Base-by-base conservation (phyloP, 2,888 invertebrate species). In the Mermis nigrescens region DNA sequence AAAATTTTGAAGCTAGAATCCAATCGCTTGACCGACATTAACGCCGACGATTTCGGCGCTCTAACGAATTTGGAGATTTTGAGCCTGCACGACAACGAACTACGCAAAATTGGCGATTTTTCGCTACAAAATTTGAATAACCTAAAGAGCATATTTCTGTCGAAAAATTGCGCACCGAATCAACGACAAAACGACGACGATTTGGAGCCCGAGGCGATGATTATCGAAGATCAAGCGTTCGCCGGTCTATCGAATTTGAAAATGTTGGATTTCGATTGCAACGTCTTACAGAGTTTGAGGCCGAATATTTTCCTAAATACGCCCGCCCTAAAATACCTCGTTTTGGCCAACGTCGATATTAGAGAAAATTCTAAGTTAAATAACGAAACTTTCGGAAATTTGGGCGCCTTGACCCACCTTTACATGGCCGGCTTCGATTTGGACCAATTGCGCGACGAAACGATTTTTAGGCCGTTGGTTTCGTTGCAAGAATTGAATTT, bases 401-500 rank as follows among this genome's bases (percentile, higher is more conserved):
- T 48, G 48, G 4, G 24, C 7, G 7, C 48, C 4, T 24, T 48
- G 4, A 48, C 48, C 19, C 48, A 48, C 24, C 12, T 48, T 7
- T 48, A 48, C 24, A n/a, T 48, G 48, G 48, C 48, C 48, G 48
- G 48, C 7, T 48, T 48, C 24, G 48, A 48, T 48, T 48, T 48
- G 48, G 24, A 48, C 7, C 24, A n/a, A 24, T n/a, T 48, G 19
- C 4, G 7, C 12, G 24, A 48, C 24, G 48, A 48, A 24, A 48
- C 48, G 48, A 48, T 24, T 48, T 48, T 48, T 48, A 24, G 24
- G 4, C 19, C 12, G 4, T 48, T 48, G 24, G 24, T 24, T n/a
- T 48, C 48, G 12, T 48, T 48, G 24, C 12, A 24, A n/a, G 48
- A 48, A 48, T 24, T 48, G 19, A 48, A 48, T 48, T 48, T 48